Base-by-base conservation (phyloP, 64 coral and sea anemone species). In the Astreopora myriophthalma region DNA sequence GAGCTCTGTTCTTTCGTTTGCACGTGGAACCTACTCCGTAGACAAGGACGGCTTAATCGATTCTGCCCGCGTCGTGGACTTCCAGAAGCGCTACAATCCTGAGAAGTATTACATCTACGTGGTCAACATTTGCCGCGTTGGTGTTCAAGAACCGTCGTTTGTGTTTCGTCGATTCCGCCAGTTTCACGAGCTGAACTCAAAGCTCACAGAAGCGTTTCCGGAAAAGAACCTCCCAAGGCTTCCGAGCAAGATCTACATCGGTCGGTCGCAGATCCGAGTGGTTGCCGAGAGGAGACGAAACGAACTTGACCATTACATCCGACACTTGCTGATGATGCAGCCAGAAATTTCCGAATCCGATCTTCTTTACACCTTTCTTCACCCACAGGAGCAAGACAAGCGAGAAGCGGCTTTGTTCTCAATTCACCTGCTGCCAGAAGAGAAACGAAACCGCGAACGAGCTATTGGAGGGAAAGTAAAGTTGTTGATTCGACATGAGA, bases 61-160 rank as follows among this genome's bases (percentile, higher is more conserved):
- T 6, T 99, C 97, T 48, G 97, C 97, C 1, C 89, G 97, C 28
- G 97, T 99, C 11, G 97, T 99, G 0, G 97, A 99, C 70, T 93
- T 90, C 35, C 94, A 99, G 31, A 99, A 99, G 36, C 94, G 97
- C 60, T 95, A 95, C 35, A 52, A 46, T 60, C 90, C 91, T 4
- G 94, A 99, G 62, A 99, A 99, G 31, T 99, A 99, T 65, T 99
- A 99, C 40, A 87, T 99, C 1, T 99, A 99, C 58, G 90, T 99
- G 13, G 87, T 99, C 44, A 99, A 99, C 71, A 85, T 91, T 34
- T 87, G 94, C 22, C 97, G 94, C 26, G 87, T 92, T 17, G 71
- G 60, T 11, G 40, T 86, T 31, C 31, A 48, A 70, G 86, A 81
- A 37, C 90, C 97, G 6, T 89, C 94, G 25, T 99, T 99, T 62